Conservation (phyloP, 53 echinoderm and acorn worm species). For the Stichopus horrens region DNA sequence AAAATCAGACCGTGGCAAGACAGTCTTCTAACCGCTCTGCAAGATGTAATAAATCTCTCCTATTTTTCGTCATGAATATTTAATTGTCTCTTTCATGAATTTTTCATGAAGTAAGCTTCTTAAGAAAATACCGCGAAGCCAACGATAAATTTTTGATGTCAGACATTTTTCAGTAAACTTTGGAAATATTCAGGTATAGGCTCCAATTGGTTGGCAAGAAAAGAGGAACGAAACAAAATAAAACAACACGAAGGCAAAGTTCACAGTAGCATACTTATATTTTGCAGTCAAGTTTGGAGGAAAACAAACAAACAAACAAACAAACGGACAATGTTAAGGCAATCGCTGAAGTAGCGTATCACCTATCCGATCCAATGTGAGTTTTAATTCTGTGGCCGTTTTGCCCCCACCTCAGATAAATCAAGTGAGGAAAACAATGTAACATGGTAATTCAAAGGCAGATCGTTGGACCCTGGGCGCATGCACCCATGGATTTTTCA, state of each 20-base stretch:
- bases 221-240: too few relatives aligned
- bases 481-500: too few relatives aligned
- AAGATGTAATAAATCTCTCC: slow-evolving; percentile 4
- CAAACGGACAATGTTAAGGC: too few relatives aligned
- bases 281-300: neutral
- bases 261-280: neutral
- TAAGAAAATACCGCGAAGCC: slow-evolving; percentile 19
- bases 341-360: too few relatives aligned
- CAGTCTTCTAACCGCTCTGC: slow-evolving; percentile 2
- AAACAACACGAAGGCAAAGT: neutral
- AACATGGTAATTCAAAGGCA: too few relatives aligned
- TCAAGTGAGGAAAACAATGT: too few relatives aligned
- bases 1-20: slow-evolving; percentile 8
- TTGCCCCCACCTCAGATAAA: too few relatives aligned
- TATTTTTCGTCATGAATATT: slow-evolving; percentile 19
- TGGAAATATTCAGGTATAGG: slow-evolving; percentile 5
- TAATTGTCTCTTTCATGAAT: slow-evolving; percentile 20
- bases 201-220: neutral
- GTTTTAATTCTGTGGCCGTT: too few relatives aligned
- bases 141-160: slow-evolving; percentile 17
- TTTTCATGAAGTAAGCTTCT: slow-evolving; percentile 19
- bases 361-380: too few relatives aligned
- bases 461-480: too few relatives aligned
- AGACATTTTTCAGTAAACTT: neutral
- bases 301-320: neutral